Evolutionary conservation across 2,888 invertebrate genomes (phyloP), one percentile per base, ranked within the genome.

Genomic region (Macrosoma leucophasiata): DNA sequence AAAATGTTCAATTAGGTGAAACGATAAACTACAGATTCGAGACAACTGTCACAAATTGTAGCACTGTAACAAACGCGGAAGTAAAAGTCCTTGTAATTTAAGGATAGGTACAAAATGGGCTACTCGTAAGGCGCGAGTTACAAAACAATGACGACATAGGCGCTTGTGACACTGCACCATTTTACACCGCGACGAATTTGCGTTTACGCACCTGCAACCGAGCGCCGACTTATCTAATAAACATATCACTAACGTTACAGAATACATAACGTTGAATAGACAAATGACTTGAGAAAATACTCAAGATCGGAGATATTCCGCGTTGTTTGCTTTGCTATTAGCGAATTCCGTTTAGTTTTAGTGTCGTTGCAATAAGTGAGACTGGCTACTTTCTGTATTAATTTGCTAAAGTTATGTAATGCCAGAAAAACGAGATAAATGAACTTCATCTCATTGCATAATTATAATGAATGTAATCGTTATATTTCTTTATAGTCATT

Each of bases 31-130:
- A 40, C 48, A 43, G 32, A 41, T 37, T 41, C 42, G 38, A 44
- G 38, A 44, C 31, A 44, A 47, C 41, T 43, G 43, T 37, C 46
- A 41, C 40, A 43, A 66, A 63, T 56, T 59, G 55, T 57, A 61
- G 55, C 58, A 36, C 39, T 40, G 40, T 40, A 33, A 23, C 43
- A 36, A 52, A 57, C 52, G 34, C 59, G 77, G 74, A 77, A 76
- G 74, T 75, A 71, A 73, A 68, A 69, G 69, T 64, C 64, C 66
- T 65, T 62, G 32, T n/a, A n/a, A n/a, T 62, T 59, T 64, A 71
- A 68, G 70, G 66, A 69, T 58, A 47, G 36, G 41, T 39, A 38
- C 41, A n/a, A 38, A 29, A n/a, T n/a, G 39, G 48, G 59, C 56
- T 60, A 62, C 52, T 36, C 27, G 52, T 37, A 40, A 41, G 46